Percentiles rank a stretch among this genome's conserved stretches.
These are phyloP conservation scores for Heliocidaris tuberculata DNA, from an alignment of 35 echinoderm and acorn worm species.

Conservation along the genomic window DNA sequence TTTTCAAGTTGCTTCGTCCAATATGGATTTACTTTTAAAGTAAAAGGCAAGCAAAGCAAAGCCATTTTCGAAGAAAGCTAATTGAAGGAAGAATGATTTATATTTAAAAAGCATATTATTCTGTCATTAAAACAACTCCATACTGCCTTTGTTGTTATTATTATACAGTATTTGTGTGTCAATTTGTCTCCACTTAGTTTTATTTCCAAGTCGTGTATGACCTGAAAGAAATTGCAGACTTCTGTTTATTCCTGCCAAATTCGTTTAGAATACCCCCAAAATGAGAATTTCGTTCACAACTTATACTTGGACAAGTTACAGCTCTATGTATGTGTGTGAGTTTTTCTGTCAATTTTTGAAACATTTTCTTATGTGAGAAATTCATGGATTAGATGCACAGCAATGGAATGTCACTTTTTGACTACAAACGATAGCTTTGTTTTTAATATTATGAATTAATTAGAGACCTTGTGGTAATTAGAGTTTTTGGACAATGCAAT, in stretches of 20 bases:
- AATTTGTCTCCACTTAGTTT: neutral
- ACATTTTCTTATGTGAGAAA: neutral
- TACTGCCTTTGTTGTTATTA: neutral
- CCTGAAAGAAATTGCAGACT: neutral
- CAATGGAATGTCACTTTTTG: neutral
- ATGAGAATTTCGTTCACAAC: neutral
- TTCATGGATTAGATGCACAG: neutral
- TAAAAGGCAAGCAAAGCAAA: too few relatives aligned
- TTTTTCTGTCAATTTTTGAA: neutral
- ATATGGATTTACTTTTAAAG: too few relatives aligned
- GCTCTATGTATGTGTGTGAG: conserved; percentile 1
- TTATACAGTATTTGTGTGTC: neutral
- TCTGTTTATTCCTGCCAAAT: neutral
- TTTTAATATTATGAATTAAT: neutral
- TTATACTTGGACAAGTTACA: neutral
- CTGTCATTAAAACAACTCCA: neutral
- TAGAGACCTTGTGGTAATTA: neutral
- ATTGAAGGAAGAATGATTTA: too few relatives aligned
- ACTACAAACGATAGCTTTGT: neutral
- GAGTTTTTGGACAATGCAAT: neutral
- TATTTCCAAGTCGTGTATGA: neutral
- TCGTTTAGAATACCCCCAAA: neutral
- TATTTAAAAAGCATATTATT: neutral
- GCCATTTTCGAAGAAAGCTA: too few relatives aligned
- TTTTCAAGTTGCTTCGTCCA: too few relatives aligned